Evolutionary conservation across 1,140 invertebrate species (phyloP), one percentile per base, ranked within the genome.

Genomic region (Linepithema humile): DNA sequence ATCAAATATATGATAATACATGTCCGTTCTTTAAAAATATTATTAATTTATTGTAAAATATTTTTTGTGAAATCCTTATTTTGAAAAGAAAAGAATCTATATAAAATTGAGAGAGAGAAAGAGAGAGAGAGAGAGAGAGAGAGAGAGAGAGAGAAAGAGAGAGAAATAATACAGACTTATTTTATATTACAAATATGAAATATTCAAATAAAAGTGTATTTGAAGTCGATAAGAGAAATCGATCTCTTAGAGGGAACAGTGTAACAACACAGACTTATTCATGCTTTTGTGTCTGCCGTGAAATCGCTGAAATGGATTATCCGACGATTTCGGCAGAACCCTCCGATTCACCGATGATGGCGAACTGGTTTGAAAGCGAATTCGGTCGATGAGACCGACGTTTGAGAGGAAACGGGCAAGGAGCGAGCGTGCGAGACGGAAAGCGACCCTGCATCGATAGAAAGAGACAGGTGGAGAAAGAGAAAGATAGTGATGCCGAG

Each of bases 401-500:
- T 70, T 80, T 67, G 38, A 55, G 72, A 87, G 73, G 73, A 87
- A 72, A 85, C 62, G 62, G 48, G n/a, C 35, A 32, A 38, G 53
- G 17, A 23, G 57, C 26, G 12, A 32, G 60, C 57, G 23, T 55
- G 50, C 23, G 59, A 65, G 75, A 73, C 62, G 62, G 62, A 62
- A 53, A 67, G 29, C 53, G n/a, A 62, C 67, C 29, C 48, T 26
- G 20, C 38, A 26, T 32, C 26, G 26, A 55, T 20, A 73, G 40
- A 74, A 50, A 38, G 48, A 53, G 55, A 53, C n/a, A 69, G 23
- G 29, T 59, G 64, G 53, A 70, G 60, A 78, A 65, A 85, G 83
- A 69, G 74, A 73, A 55, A 62, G 72, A 60, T 64, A 53, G 75
- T 69, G 72, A 84, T 72, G 80, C 77, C 74, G 87, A 91, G 88